Conservation (phyloP, 35 echinoderm and acorn worm genomes). For the Heliocidaris erythrogramma region DNA sequence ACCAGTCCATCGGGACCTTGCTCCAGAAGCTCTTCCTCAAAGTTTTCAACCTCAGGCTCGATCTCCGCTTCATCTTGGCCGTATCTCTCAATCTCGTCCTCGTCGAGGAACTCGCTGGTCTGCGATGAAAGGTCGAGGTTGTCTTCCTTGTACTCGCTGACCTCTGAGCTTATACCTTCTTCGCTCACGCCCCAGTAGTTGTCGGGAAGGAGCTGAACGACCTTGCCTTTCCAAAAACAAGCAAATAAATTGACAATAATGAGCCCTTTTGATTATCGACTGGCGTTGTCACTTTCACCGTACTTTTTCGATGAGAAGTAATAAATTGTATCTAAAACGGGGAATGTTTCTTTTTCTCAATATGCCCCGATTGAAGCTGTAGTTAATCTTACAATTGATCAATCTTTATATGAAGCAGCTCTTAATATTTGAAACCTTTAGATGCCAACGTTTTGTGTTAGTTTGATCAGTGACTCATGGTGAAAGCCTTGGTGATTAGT, state of each 20-base stretch:
- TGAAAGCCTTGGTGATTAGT: no score
- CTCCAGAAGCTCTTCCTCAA: constrained; percentile 30
- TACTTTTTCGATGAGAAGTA: no score
- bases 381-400: no score
- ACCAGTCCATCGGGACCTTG: constrained; percentile 21
- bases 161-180: neutral
- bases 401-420: no score
- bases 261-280: neutral
- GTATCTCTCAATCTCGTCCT: neutral
- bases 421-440: no score
- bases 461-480: no score
- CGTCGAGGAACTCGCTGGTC: neutral
- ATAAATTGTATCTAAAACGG: no score
- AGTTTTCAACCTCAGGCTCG: constrained; percentile 38
- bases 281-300: no score
- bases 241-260: neutral
- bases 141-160: neutral
- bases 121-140: constrained; percentile 9
- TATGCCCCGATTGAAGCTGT: no score
- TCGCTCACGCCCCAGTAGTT: constrained; percentile 37
- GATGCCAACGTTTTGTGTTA: no score
- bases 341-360: no score
- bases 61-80: neutral
- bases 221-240: constrained; percentile 25
- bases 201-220: constrained; percentile 32